A percentile compares a stretch with the other conserved stretches of the same genome.
Conservation (phyloP, 2,797 vertebrate genomes). For the Salmo trutta region DNA sequence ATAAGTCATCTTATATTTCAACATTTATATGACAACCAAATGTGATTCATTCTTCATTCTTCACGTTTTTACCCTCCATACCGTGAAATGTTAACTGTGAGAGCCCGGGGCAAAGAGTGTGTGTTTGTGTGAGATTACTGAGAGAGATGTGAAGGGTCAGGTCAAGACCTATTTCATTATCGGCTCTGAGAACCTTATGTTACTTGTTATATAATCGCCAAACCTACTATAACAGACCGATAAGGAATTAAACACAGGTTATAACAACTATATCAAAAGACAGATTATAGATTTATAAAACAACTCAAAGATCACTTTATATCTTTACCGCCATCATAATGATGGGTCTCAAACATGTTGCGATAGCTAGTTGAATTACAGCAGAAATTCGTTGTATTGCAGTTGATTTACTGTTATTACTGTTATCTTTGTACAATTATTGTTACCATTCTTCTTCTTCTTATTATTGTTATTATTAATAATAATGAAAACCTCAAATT, state of each 20-base stretch:
- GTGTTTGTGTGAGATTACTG: neutral
- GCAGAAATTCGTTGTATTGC: neutral
- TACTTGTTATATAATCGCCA: neutral
- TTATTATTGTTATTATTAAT: conserved; percentile 17
- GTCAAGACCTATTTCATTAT: neutral
- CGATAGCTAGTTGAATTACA: neutral
- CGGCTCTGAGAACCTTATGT: neutral
- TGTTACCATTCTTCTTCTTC: conserved; percentile 16
- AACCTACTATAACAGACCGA: neutral
- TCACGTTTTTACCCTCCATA: too few species aligned
- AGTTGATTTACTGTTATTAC: conserved; percentile 11
- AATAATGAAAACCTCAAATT: conserved; percentile 9
- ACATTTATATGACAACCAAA: too few species aligned
- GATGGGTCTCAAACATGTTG: neutral
- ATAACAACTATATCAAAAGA: neutral
- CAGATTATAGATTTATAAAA: neutral
- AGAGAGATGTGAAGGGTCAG: neutral
- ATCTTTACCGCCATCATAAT: neutral
- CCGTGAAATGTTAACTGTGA: too few species aligned
- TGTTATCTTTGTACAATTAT: conserved; percentile 16
- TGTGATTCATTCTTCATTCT: too few species aligned
- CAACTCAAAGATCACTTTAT: neutral
- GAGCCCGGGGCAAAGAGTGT: neutral
- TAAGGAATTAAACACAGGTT: neutral
- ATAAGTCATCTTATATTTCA: too few species aligned